phyloP scores from a whole-genome alignment of 2,888 invertebrate genomes.

The Monopis laevigella region DNA sequence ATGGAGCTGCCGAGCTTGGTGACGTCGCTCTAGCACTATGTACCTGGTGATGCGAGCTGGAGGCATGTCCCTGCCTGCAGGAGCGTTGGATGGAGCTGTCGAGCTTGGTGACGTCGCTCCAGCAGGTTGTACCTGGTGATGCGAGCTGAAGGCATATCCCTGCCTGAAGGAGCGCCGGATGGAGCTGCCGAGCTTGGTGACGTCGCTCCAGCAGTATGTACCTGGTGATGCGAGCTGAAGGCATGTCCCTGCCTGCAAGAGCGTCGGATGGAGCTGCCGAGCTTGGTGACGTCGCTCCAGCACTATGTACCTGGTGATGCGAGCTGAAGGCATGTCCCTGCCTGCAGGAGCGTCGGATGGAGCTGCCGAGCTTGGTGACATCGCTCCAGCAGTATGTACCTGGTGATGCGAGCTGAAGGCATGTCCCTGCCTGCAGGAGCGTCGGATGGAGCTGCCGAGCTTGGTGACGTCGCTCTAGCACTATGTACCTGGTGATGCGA shows the following conservation, averaged over 20 bases:
- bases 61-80: not conserved
- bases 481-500: conserved; percentile 40
- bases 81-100: not conserved
- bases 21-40: conserved; percentile 86
- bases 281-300: not conserved
- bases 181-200: conserved; percentile 78
- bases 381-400: conserved; percentile 27
- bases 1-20: conserved; percentile 80
- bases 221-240: conserved; percentile 25
- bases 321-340: not conserved
- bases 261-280: not conserved
- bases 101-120: not conserved
- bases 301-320: not conserved
- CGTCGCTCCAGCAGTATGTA: conserved; percentile 93
- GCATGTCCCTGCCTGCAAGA: not conserved
- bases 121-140: conserved; percentile 1
- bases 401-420: conserved; percentile 9
- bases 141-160: not conserved
- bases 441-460: conserved; percentile 74
- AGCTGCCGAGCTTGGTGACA: conserved; percentile 73
- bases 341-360: conserved; percentile 39
- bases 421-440: conserved; percentile 26
- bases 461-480: conserved; percentile 92
- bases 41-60: conserved; percentile 30
- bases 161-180: conserved; percentile 55